Evolutionary conservation across 2,888 invertebrate genomes (phyloP).

Genomic region (Nymphalis polychloros): DNA sequence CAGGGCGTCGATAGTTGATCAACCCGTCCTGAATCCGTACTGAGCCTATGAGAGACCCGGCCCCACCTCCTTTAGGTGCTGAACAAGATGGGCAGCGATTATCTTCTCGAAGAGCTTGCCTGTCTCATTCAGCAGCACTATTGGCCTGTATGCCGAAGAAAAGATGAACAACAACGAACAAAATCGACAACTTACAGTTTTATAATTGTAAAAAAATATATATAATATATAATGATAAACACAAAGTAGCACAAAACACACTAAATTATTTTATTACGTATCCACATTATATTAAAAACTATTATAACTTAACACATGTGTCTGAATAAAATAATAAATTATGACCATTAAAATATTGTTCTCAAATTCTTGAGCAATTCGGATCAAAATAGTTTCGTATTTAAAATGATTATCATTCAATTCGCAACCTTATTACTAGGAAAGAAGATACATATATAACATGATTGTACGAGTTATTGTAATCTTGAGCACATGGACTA

Average conservation of each 20-base stretch:
- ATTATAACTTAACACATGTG: neutral
- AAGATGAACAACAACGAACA: too few relatives aligned
- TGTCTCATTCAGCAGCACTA: too few relatives aligned
- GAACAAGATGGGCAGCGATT: too few relatives aligned
- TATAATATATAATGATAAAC: too few relatives aligned
- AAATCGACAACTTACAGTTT: too few relatives aligned
- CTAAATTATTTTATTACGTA: neutral
- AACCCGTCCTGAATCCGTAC: too few relatives aligned
- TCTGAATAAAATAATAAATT: neutral
- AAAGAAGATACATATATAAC: neutral
- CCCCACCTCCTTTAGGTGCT: too few relatives aligned
- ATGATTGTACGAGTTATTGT: too few relatives aligned
- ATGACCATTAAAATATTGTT: slow-evolving; percentile 4
- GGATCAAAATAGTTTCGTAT: neutral
- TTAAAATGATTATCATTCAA: neutral
- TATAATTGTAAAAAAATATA: neutral
- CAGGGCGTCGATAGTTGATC: too few relatives aligned
- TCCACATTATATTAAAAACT: neutral
- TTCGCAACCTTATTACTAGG: neutral
- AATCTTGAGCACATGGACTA: neutral
- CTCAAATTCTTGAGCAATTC: neutral
- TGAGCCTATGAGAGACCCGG: too few relatives aligned
- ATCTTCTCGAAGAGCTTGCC: too few relatives aligned
- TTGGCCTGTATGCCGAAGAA: too few relatives aligned
- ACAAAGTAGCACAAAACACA: neutral